Conservation (phyloP, 2,888 invertebrate genomes). For the Aradus depressus region DNA sequence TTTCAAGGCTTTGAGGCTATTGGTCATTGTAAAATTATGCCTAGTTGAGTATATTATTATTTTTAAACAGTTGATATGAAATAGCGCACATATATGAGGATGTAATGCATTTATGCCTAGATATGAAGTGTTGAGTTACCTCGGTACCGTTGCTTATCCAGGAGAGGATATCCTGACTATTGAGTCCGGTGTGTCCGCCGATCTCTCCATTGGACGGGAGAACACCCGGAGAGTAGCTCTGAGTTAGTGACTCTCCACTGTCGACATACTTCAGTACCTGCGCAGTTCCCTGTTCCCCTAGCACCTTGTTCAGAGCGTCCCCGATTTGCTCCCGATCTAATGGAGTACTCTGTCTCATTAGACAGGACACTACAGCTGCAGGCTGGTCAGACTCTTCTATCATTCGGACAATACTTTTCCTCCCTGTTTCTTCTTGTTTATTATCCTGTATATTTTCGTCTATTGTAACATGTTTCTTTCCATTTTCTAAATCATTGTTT, state of each 20-base stretch:
- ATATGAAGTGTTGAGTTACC: too few species aligned
- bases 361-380: slow-evolving; percentile 3
- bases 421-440: slow-evolving; percentile 17
- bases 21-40: too few species aligned
- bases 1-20: too few species aligned
- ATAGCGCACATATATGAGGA: too few species aligned
- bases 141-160: slow-evolving; percentile 22
- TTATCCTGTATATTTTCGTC: slow-evolving; percentile 12
- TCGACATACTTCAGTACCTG: slow-evolving; percentile 11
- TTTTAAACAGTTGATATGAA: too few species aligned
- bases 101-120: too few species aligned
- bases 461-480: slow-evolving; percentile 15
- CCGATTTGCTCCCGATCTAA: too few species aligned
- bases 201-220: too few species aligned
- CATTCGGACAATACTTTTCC: slow-evolving; percentile 7
- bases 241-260: not conserved
- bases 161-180: slow-evolving; percentile 24
- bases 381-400: slow-evolving; percentile 12
- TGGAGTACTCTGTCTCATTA: too few species aligned
- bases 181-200: slow-evolving; percentile 17
- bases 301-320: slow-evolving; percentile 12
- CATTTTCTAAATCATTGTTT: slow-evolving; percentile 3
- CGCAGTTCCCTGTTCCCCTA: slow-evolving; percentile 11
- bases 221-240: too few species aligned
- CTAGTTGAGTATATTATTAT: too few species aligned